These are phyloP conservation scores for Phymanthus crucifer DNA, from an alignment of 92 coral and sea anemone genomes.

Conservation along the genomic window DNA sequence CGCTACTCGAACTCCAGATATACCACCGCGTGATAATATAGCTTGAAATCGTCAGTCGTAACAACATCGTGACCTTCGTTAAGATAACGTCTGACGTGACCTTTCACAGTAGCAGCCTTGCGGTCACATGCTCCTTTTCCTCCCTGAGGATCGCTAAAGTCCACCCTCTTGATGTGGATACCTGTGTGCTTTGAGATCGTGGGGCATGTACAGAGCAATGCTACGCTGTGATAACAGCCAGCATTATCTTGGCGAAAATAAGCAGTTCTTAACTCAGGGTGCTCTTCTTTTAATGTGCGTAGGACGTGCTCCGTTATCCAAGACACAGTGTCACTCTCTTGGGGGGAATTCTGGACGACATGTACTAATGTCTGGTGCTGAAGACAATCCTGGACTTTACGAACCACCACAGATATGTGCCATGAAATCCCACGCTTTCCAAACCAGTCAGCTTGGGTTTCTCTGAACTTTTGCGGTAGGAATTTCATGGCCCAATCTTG, in stretches of 20 bases:
- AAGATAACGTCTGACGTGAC: slow-evolving; percentile 9
- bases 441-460: slow-evolving; percentile 21
- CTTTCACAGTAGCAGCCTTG: slow-evolving; percentile 31
- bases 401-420: slow-evolving; percentile 29
- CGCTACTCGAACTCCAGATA: slow-evolving; percentile 28
- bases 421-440: slow-evolving; percentile 36
- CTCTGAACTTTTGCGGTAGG: slow-evolving; percentile 30
- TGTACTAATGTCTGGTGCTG: slow-evolving; percentile 12
- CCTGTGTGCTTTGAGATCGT: background rate
- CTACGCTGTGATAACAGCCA: slow-evolving; percentile 25
- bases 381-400: background rate
- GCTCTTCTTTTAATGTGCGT: slow-evolving; percentile 17
- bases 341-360: slow-evolving; percentile 7
- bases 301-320: slow-evolving; percentile 17
- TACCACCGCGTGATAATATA: slow-evolving; percentile 18
- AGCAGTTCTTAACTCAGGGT: slow-evolving; percentile 23
- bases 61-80: slow-evolving; percentile 37
- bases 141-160: slow-evolving; percentile 37
- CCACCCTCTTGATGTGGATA: slow-evolving; percentile 4
- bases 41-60: slow-evolving; percentile 24
- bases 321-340: slow-evolving; percentile 10
- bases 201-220: background rate
- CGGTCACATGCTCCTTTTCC: slow-evolving; percentile 32
- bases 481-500: slow-evolving; percentile 38
- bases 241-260: slow-evolving; percentile 35